Evolutionary conservation across 2,113 vertebrate genomes (phyloP).

Genomic region (Apodemus speciosus): DNA sequence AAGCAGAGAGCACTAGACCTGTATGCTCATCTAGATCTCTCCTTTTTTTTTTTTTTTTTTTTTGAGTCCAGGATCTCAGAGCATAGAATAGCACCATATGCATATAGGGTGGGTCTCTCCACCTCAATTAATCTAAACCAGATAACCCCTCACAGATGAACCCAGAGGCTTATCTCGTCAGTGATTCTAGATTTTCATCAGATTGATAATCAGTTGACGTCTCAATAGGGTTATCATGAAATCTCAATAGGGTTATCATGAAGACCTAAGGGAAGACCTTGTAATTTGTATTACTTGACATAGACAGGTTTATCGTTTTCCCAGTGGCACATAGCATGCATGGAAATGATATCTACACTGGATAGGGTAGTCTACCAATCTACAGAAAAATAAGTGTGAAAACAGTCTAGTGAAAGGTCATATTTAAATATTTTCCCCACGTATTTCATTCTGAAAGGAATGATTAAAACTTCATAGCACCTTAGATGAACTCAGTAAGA

Average conservation of each 20-base stretch:
- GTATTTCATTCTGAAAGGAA: neutral
- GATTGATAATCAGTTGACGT: neutral
- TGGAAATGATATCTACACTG: neutral
- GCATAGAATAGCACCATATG: neutral
- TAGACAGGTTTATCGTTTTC: neutral
- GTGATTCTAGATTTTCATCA: neutral
- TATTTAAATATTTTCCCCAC: neutral
- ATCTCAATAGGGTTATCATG: neutral
- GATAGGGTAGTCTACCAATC: neutral
- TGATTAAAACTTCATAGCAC: neutral
- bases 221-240: neutral
- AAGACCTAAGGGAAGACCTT: neutral
- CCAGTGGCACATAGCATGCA: neutral
- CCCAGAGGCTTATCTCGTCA: neutral
- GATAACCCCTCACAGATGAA: neutral
- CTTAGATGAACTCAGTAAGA: slow-evolving; percentile 5
- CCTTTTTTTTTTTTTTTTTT: too few relatives aligned
- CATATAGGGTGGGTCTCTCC: neutral
- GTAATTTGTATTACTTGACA: neutral
- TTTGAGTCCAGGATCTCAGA: neutral
- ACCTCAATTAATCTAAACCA: neutral
- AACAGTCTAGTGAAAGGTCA: neutral
- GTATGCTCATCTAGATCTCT: neutral
- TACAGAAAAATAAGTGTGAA: neutral
- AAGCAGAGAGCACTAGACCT: neutral